Evolutionary conservation across 2,888 invertebrate genomes (phyloP).

Genomic region (Pelosia muscerda): DNA sequence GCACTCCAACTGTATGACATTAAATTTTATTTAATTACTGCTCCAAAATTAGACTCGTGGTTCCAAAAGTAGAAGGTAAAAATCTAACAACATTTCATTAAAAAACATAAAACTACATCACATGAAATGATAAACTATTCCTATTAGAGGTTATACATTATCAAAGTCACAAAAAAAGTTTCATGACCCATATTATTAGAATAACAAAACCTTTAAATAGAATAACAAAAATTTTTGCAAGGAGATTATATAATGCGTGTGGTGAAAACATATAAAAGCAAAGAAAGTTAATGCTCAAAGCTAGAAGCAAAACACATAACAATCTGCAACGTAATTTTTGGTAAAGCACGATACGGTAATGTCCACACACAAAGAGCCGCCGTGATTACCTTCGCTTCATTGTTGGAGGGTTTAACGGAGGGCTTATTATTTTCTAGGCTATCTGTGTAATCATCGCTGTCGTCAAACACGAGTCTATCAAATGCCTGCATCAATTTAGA

Average conservation of each 20-base stretch:
- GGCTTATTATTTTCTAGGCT: constrained; percentile 89
- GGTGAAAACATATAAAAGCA: constrained; percentile 40
- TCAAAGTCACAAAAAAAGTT: too few species aligned
- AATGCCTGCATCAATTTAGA: constrained; percentile 91
- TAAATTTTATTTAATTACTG: background rate
- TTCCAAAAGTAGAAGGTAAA: background rate
- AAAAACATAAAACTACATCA: background rate
- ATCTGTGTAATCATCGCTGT: constrained; percentile 91
- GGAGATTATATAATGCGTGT: constrained; percentile 27
- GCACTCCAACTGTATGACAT: constrained; percentile 72
- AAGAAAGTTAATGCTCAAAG: constrained; percentile 57
- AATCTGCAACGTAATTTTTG: constrained; percentile 56
- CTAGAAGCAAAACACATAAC: constrained; percentile 56
- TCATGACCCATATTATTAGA: too few species aligned
- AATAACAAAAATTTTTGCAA: constrained; percentile 17
- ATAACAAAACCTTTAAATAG: background rate
- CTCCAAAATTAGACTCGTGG: background rate
- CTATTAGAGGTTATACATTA: too few species aligned
- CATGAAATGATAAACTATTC: background rate
- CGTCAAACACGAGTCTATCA: constrained; percentile 89
- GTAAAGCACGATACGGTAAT: constrained; percentile 57
- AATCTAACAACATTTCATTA: background rate
- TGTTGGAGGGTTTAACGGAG: constrained; percentile 82
- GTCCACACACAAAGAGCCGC: constrained; percentile 66
- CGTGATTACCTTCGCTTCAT: constrained; percentile 80